Percentiles rank a stretch among this genome's conserved stretches.
Evolutionary conservation across 2,113 vertebrate genomes (phyloP).

Genomic region (Psittacula cyanocephala): DNA sequence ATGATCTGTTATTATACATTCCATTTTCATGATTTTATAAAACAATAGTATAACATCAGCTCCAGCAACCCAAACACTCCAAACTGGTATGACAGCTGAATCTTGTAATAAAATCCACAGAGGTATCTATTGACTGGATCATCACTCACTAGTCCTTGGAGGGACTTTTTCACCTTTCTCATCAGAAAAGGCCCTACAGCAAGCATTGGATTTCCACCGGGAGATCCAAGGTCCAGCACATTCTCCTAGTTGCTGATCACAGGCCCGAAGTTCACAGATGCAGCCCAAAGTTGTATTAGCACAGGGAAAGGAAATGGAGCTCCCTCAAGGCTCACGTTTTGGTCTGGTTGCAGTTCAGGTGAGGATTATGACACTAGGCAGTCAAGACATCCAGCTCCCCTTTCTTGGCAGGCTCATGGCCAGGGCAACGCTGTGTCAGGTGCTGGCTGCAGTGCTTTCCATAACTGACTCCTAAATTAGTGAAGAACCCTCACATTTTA

Average conservation of each 20-base stretch:
- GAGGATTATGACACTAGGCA: background rate
- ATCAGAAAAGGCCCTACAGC: background rate
- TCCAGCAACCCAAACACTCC: background rate
- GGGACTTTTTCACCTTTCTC: background rate
- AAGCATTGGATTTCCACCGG: accelerated
- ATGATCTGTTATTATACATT: background rate
- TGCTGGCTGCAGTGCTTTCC: background rate
- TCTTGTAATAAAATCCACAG: background rate
- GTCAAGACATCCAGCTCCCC: background rate
- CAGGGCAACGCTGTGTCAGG: accelerated
- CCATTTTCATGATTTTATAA: too few relatives aligned
- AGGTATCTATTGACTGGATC: background rate
- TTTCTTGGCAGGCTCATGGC: accelerated
- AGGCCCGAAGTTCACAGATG: background rate
- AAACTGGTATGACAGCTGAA: background rate
- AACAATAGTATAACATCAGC: background rate
- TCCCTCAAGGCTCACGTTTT: background rate
- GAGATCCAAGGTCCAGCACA: background rate
- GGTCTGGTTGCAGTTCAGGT: background rate
- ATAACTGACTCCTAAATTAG: background rate
- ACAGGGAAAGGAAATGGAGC: background rate
- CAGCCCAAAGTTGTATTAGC: background rate
- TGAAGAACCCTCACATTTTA: background rate
- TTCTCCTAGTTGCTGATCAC: accelerated
- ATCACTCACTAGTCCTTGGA: background rate